phyloP scores from a whole-genome alignment of 2,113 vertebrate genomes.

The Pedionomus torquatus region DNA sequence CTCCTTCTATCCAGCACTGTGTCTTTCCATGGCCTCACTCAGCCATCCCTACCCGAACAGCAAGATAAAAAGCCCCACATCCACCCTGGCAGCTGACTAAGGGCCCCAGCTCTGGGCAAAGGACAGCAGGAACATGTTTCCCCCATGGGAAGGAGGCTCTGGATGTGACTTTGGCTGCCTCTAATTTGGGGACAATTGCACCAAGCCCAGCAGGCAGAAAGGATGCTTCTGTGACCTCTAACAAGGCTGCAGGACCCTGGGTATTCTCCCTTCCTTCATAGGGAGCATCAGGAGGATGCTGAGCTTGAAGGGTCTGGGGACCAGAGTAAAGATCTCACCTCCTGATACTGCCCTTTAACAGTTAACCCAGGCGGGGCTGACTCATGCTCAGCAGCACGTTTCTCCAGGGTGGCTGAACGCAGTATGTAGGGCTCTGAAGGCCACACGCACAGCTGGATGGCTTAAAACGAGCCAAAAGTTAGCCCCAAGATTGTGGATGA shows the following conservation, averaged over 20 bases:
- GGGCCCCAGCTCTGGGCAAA: neutral
- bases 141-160: neutral
- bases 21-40: accelerated
- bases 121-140: neutral
- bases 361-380: conserved; percentile 18
- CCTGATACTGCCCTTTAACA: neutral
- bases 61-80: accelerated
- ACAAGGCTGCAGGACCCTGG: neutral
- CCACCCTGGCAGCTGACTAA: neutral
- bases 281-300: neutral
- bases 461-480: neutral
- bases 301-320: neutral
- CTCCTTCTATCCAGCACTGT: accelerated
- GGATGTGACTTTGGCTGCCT: neutral
- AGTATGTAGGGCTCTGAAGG: accelerated
- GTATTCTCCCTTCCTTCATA: neutral
- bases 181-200: neutral
- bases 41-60: neutral
- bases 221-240: neutral
- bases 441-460: neutral
- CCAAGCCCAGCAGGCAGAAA: neutral
- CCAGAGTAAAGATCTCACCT: neutral
- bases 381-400: conserved; percentile 1
- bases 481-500: accelerated
- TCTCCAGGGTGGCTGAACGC: neutral